phyloP scores from a whole-genome alignment of 1,140 invertebrate species.

The Thalassaphorura encarpata region DNA sequence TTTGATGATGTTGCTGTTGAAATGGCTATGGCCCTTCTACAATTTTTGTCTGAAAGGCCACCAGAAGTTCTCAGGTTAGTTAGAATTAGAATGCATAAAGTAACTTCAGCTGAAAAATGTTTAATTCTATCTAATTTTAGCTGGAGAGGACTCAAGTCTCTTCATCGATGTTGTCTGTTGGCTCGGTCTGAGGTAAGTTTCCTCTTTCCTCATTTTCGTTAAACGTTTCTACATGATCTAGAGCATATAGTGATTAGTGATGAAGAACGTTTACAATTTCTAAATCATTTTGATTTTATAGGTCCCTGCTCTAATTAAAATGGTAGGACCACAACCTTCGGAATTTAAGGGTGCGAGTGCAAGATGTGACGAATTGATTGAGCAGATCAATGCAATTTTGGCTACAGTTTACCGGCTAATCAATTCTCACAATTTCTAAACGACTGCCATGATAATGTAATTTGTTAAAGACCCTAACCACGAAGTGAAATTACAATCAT shows the following conservation, averaged over 20 bases:
- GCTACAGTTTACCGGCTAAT: constrained; percentile 1
- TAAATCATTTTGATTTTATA: too few relatives aligned
- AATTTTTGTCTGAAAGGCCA: constrained; percentile 70
- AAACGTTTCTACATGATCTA: too few relatives aligned
- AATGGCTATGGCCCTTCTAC: constrained; percentile 79
- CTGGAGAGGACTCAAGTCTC: constrained; percentile 63
- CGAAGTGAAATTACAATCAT: too few relatives aligned
- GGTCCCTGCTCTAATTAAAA: constrained; percentile 76
- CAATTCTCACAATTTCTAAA: neutral
- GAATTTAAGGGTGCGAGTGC: constrained; percentile 69
- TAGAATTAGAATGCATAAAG: too few relatives aligned
- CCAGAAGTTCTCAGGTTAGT: constrained; percentile 72
- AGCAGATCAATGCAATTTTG: constrained; percentile 46
- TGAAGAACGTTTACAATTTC: constrained; percentile 14
- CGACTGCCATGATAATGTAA: too few relatives aligned
- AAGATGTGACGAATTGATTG: constrained; percentile 68
- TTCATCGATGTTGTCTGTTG: constrained; percentile 67
- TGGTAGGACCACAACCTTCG: constrained; percentile 79
- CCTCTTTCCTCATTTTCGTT: too few relatives aligned
- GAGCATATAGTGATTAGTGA: constrained; percentile 11
- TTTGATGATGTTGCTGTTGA: constrained; percentile 90
- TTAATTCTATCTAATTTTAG: too few relatives aligned
- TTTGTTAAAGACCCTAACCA: too few relatives aligned
- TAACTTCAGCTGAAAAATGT: too few relatives aligned
- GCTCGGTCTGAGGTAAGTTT: constrained; percentile 51